Evolutionary conservation across 2,113 vertebrate genomes (phyloP).

Genomic region (Psophia crepitans): DNA sequence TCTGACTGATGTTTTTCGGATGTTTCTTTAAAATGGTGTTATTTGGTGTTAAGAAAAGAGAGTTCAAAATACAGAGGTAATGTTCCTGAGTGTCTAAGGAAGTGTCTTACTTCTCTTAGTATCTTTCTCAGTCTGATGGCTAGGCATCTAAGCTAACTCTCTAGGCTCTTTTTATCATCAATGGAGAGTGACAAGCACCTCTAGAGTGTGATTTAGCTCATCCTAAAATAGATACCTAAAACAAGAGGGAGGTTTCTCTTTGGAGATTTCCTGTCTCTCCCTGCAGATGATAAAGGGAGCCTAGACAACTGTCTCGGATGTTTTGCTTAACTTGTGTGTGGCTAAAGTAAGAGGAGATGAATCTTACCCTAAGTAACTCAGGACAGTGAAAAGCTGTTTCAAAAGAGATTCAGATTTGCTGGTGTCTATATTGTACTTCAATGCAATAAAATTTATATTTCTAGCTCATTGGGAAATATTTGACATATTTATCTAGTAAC

Average conservation of each 20-base stretch:
- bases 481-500: not conserved
- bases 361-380: not conserved
- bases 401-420: not conserved
- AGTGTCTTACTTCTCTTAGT: not conserved
- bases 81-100: not conserved
- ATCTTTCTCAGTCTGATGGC: not conserved
- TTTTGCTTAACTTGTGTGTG: not conserved
- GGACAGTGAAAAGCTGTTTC: not conserved
- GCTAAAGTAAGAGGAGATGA: not conserved
- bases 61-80: not conserved
- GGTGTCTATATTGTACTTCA: not conserved
- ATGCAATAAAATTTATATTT: not conserved
- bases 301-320: not conserved
- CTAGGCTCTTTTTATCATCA: not conserved
- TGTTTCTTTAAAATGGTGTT: not conserved
- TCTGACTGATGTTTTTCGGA: not conserved
- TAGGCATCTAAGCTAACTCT: not conserved
- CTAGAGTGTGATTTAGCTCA: not conserved
- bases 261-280: not conserved
- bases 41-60: not conserved
- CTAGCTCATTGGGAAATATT: not conserved
- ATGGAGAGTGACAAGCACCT: not conserved
- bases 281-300: not conserved
- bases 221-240: slow-evolving; percentile 17
- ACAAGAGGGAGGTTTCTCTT: not conserved